These are phyloP conservation scores for Nomia melanderi DNA, from an alignment of 1,140 invertebrate species.

Conservation along the genomic window DNA sequence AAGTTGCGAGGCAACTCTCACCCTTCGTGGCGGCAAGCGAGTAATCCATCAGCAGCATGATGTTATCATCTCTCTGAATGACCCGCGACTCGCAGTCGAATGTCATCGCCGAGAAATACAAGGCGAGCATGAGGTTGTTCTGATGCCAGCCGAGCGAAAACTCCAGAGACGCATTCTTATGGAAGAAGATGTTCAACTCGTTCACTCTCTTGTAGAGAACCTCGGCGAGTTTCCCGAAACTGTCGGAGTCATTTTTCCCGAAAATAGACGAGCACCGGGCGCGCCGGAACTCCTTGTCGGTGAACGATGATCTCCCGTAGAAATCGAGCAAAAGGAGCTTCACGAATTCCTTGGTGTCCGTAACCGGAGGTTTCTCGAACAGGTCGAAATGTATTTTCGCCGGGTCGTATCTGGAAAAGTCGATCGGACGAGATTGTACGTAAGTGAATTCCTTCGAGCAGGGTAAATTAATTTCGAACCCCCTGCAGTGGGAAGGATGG, in stretches of 20 bases:
- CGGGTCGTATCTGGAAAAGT: not conserved
- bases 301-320: slow-evolving; percentile 69
- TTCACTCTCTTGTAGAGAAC: slow-evolving; percentile 43
- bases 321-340: slow-evolving; percentile 72
- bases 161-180: slow-evolving; percentile 39
- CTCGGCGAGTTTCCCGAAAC: slow-evolving; percentile 43
- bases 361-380: slow-evolving; percentile 24
- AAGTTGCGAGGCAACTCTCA: too few relatives aligned
- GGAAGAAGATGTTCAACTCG: slow-evolving; percentile 47
- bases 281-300: slow-evolving; percentile 59
- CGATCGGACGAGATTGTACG: too few relatives aligned
- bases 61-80: slow-evolving; percentile 2
- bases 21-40: slow-evolving; percentile 69
- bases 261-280: slow-evolving; percentile 61
- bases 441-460: too few relatives aligned
- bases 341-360: slow-evolving; percentile 56
- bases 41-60: slow-evolving; percentile 68
- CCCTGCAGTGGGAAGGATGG: too few relatives aligned
- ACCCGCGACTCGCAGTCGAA: too few relatives aligned
- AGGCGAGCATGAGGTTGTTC: slow-evolving; percentile 57
- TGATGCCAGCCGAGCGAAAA: slow-evolving; percentile 1
- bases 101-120: slow-evolving; percentile 58
- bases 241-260: not conserved
- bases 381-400: slow-evolving; percentile 22
- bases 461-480: too few relatives aligned